phyloP scores from a whole-genome alignment of 2,797 vertebrate genomes.

The Notolepis coatsorum region DNA sequence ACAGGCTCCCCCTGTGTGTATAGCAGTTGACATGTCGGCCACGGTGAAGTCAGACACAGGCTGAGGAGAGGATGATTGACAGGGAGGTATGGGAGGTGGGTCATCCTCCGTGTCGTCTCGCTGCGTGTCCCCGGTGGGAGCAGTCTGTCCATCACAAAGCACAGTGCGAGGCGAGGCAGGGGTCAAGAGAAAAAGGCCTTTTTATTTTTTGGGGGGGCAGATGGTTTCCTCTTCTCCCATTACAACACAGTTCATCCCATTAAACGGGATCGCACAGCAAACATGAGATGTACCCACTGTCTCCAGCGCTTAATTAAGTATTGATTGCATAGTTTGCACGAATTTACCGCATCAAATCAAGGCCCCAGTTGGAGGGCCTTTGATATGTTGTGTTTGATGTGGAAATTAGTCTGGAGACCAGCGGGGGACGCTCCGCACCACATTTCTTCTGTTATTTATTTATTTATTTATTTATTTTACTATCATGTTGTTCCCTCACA shows the following conservation, averaged over 20 bases:
- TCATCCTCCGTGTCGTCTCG: conserved; percentile 28
- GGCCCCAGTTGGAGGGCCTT: conserved; percentile 70
- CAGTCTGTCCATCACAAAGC: conserved; percentile 30
- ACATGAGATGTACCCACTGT: conserved; percentile 75
- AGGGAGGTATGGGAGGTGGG: conserved; percentile 20
- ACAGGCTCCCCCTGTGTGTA: neutral
- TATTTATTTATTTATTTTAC: conserved; percentile 80
- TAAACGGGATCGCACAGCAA: conserved; percentile 71
- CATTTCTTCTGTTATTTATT: conserved; percentile 75
- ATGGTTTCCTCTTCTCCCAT: conserved; percentile 52
- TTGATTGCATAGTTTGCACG: conserved; percentile 81
- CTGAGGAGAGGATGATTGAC: conserved; percentile 47
- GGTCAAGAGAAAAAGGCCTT: conserved; percentile 2
- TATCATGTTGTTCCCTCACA: conserved; percentile 67
- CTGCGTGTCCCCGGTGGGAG: conserved; percentile 19
- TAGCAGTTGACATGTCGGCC: conserved; percentile 29
- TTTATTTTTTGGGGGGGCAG: conserved; percentile 32
- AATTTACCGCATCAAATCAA: conserved; percentile 78
- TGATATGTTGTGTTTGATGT: conserved; percentile 75
- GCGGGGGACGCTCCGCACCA: conserved; percentile 61
- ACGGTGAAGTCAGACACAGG: conserved; percentile 36
- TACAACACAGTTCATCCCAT: conserved; percentile 59
- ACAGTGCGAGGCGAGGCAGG: conserved; percentile 4
- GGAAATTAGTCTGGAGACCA: conserved; percentile 74
- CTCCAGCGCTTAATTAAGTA: conserved; percentile 81